Base-by-base conservation (phyloP, 2,888 invertebrate genomes). In the Drosophila acutilabella region DNA sequence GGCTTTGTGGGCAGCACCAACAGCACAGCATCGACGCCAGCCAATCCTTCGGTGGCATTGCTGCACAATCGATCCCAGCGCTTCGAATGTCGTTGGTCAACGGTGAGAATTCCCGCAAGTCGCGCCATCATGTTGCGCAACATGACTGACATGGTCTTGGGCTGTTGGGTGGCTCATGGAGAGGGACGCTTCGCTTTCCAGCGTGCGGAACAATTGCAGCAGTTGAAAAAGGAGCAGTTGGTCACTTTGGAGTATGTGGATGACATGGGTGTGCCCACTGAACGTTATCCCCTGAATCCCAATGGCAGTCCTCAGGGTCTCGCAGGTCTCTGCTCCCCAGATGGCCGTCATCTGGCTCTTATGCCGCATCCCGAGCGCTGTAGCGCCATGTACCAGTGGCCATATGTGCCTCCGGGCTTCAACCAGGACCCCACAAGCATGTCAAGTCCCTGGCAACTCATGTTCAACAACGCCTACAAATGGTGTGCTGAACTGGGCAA, bases 281-380 rank as follows among this genome's bases (percentile, higher is more conserved):
- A 96, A 90, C 90, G 90, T 0, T 99, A 99, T 93, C 99, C 99
- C 0, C 94, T 97, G 94, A 99, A 99, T 93, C 99, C 99, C 0
- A 98, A 98, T 91, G 98, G 98, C 67, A 97, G 97, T 90, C 93
- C 82, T 1, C 95, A 94, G 81, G 98, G 98, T 20, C 94, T 98
- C 72, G 99, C 99, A 23, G 98, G 96, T 13, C 93, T 99, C 60
- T 96, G 98, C 82, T 99, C 99, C 0, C 89, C 92, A 1, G 96
- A 99, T 93, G 99, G 99, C 0, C 95, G 99, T 4, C 99, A 99
- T 93, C 93, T 99, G 81, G 99, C 98, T 0, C 95, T 99, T 94
- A 99, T 99, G 99, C 99, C 99, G 2, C 99, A 99, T 93, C 99
- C 99, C 0, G 99, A 99, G 93, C 94, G 99, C 71, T 97, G 97